Evolutionary conservation across 2,888 invertebrate species (phyloP), one percentile per base, ranked within the genome.

Genomic region (Trachelus iudaicus): DNA sequence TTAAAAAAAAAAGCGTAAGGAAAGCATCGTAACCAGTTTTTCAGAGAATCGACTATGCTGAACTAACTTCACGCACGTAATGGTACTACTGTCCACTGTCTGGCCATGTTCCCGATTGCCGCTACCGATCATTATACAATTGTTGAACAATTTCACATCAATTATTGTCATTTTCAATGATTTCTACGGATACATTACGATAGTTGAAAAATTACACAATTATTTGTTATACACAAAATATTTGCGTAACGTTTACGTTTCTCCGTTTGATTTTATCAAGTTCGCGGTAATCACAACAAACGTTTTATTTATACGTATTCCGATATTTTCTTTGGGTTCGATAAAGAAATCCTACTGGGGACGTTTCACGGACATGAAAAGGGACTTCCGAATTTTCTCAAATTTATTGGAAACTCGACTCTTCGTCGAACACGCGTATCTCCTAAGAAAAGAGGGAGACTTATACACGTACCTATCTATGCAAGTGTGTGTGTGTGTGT

Each of bases 361-460:
- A 56, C 56, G 23, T 23, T 56, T 56, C 56, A 23, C 9, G 56
- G 56, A 56, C 56, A 56, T 56, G 56, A 56, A 56, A 56, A 56
- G 56, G 56, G 56, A 56, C 15, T 56, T 56, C 23, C 56, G 56
- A 83, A 82, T 81, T 84, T 83, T 82, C 81, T 77, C 75, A 79
- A 83, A 82, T 84, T 82, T 82, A 82, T 81, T 79, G 79, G 80
- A 81, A 81, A 84, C 75, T 81, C 15, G 74, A 78, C 78, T 71
- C 69, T 76, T 76, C 73, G 76, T 23, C 34, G 56, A 75, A 75
- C 75, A 56, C 75, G 69, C 77, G 40, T 35, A 15, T 68, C 23
- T 56, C 56, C 56, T 56, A 23, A 23, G 56, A 56, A 56, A 56
- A 56, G 56, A 56, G 9, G 23, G 56, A 56, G 56, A 56, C 23